These are phyloP conservation scores for Noturus placidus DNA, from an alignment of 2,113 vertebrate species.

Conservation along the genomic window DNA sequence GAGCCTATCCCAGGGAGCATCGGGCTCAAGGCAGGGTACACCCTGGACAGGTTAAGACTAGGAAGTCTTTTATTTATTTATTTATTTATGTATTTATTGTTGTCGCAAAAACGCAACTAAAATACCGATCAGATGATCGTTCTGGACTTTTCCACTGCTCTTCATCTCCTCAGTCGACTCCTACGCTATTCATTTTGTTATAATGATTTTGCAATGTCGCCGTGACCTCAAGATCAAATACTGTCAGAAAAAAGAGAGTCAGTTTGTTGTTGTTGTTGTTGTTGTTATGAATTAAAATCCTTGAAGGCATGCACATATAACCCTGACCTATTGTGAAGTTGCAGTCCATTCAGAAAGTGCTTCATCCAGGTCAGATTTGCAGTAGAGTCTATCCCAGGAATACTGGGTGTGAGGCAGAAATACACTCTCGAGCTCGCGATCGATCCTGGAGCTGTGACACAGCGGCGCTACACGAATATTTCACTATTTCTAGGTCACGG, in stretches of 20 bases:
- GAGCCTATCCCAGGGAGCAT: too few relatives aligned
- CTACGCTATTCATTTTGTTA: constrained; percentile 27
- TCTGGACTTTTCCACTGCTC: neutral
- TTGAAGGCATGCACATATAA: constrained; percentile 1
- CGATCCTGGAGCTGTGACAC: neutral
- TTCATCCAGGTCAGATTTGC: neutral
- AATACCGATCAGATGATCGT: neutral
- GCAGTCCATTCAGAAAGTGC: neutral
- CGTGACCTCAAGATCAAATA: constrained; percentile 20
- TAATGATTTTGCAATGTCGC: constrained; percentile 26
- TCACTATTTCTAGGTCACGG: neutral
- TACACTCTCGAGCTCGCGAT: neutral
- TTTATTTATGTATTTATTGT: neutral
- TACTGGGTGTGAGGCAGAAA: neutral
- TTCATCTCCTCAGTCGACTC: neutral
- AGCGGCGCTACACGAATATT: too few relatives aligned
- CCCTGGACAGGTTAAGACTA: too few relatives aligned
- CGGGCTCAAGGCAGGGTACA: too few relatives aligned
- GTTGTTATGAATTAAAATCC: constrained; percentile 18
- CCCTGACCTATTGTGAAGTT: constrained; percentile 9
- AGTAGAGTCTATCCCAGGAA: neutral
- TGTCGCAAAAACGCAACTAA: neutral
- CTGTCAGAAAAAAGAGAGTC: neutral
- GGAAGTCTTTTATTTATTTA: neutral
- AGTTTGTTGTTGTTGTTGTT: neutral